phyloP scores from a whole-genome alignment of 2,797 vertebrate species.

The Scleropages formosus region DNA sequence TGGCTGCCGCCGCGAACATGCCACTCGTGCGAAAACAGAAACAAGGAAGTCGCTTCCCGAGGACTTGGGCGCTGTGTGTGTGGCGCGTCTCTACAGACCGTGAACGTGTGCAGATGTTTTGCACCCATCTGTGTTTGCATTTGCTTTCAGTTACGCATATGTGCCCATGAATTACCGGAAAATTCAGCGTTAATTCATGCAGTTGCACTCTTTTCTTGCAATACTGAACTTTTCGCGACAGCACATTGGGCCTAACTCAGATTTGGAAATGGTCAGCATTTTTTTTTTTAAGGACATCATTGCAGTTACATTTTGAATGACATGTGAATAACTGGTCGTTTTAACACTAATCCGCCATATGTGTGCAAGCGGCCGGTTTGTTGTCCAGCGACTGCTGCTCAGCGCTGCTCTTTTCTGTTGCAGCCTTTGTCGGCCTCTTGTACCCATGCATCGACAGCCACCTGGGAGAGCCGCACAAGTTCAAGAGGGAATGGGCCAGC shows the following conservation, averaged over 20 bases:
- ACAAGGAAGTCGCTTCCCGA: constrained; percentile 51
- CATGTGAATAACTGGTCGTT: no score
- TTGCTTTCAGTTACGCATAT: no score
- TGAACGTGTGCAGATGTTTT: background rate
- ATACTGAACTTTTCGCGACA: background rate
- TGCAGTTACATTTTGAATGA: no score
- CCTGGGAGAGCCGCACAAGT: constrained; percentile 95
- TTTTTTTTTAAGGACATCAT: no score
- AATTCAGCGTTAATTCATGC: background rate
- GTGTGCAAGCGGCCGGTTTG: background rate
- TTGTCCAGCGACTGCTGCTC: background rate
- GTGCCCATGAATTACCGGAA: background rate
- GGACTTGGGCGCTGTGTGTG: constrained; percentile 31
- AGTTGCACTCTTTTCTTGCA: background rate
- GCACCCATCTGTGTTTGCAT: no score
- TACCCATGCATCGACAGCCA: constrained; percentile 96
- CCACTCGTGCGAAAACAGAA: constrained; percentile 65
- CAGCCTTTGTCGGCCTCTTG: constrained; percentile 92
- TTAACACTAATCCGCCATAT: background rate
- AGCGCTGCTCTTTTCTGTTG: constrained; percentile 31
- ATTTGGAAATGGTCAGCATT: no score
- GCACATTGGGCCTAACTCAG: no score
- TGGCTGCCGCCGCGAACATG: constrained; percentile 69
- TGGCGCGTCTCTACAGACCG: background rate
- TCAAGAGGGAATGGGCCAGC: constrained; percentile 98